Conservation (phyloP, 2,113 vertebrate genomes). For the Oryctolagus cuniculus region mOryCun1.1 NC_091441.1:67143001-67143500, state of each 20-base stretch:
- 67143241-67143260: not conserved
- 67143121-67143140: not conserved
- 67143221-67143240: not conserved
- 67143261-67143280: not conserved
- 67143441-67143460: too few species aligned
- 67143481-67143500: not conserved
- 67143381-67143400: not conserved
- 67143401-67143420: not conserved
- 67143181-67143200: not conserved
- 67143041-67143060: too few species aligned
- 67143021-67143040: not conserved
- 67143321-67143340: not conserved
- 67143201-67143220: not conserved
- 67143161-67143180: too few species aligned
- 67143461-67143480: not conserved
- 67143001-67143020: not conserved
- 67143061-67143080: not conserved
- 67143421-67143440: too few species aligned
- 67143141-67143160: not conserved
- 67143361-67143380: not conserved
- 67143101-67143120: not conserved
- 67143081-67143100: not conserved
- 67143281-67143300: not conserved
- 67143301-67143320: not conserved
- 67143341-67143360: not conserved